phyloP scores from a whole-genome alignment of 2,113 vertebrate species.

The Balaenoptera acutorostrata region DNA sequence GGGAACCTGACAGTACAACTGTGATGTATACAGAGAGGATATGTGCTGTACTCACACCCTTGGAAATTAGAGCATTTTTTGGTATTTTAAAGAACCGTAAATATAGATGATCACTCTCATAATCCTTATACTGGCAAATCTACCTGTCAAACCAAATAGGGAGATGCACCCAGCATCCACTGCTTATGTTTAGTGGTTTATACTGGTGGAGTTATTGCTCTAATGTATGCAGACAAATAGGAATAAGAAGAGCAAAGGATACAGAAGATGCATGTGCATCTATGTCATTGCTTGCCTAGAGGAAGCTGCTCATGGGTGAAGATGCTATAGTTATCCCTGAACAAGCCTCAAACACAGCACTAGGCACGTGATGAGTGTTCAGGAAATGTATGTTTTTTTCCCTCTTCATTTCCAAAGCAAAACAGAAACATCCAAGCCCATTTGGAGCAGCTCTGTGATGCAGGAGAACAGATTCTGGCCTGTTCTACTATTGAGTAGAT shows the following conservation, averaged over 20 bases:
- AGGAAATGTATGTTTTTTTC: neutral
- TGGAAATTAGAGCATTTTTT: neutral
- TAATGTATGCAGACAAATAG: neutral
- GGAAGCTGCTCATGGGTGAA: neutral
- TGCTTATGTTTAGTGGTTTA: neutral
- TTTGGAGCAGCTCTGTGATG: neutral
- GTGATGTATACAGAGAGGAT: neutral
- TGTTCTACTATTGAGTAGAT: neutral
- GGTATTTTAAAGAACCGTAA: neutral
- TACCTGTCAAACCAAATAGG: neutral
- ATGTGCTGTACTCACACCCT: neutral
- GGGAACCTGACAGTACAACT: neutral
- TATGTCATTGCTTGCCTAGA: neutral
- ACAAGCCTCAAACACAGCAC: fast-evolving
- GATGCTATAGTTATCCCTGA: neutral
- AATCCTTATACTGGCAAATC: neutral
- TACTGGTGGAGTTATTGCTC: neutral
- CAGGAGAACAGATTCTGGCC: neutral
- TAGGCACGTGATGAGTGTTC: neutral
- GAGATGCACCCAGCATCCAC: neutral
- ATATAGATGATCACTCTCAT: neutral
- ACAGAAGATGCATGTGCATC: neutral
- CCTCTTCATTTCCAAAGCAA: neutral
- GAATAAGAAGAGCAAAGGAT: neutral
- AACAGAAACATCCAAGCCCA: neutral